Percentiles rank a stretch among this genome's conserved stretches.
Conservation (phyloP, 2,888 invertebrate genomes). For the Nomada lathburiana region DNA sequence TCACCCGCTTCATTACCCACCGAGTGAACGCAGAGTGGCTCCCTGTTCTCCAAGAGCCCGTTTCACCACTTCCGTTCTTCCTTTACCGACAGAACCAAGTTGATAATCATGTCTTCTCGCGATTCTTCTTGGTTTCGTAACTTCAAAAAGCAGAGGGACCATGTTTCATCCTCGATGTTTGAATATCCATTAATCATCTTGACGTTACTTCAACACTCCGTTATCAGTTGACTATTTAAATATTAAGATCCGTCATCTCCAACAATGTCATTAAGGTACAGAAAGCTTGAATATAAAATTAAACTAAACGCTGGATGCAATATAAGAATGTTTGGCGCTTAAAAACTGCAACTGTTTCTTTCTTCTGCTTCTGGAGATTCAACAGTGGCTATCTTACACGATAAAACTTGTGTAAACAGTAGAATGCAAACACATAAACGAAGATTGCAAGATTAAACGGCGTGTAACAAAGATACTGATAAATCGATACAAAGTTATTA, state of each 20-base stretch:
- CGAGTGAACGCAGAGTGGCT: slow-evolving; percentile 99
- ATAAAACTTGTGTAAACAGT: slow-evolving; percentile 5
- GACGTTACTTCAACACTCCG: neutral
- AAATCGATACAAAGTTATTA: slow-evolving; percentile 17
- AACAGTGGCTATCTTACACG: neutral
- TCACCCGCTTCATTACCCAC: slow-evolving; percentile 91
- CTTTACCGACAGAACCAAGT: slow-evolving; percentile 65
- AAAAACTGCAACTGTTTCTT: neutral
- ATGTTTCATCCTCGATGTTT: neutral
- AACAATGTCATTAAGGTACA: no score
- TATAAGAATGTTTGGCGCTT: neutral
- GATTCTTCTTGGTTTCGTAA: slow-evolving; percentile 16
- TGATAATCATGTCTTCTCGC: slow-evolving; percentile 2
- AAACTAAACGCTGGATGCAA: neutral
- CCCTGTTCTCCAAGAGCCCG: slow-evolving; percentile 91
- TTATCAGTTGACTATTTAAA: neutral
- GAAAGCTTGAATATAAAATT: no score
- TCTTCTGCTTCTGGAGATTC: neutral
- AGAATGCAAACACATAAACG: slow-evolving; percentile 1
- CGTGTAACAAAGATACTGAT: slow-evolving; percentile 16
- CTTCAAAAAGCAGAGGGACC: slow-evolving; percentile 3
- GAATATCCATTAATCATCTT: neutral
- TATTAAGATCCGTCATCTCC: neutral
- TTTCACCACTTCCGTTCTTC: slow-evolving; percentile 48
- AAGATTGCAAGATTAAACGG: slow-evolving; percentile 5